Evolutionary conservation across 2,888 invertebrate species (phyloP), one percentile per base, ranked within the genome.

Genomic region (Brachycybe producta): DNA sequence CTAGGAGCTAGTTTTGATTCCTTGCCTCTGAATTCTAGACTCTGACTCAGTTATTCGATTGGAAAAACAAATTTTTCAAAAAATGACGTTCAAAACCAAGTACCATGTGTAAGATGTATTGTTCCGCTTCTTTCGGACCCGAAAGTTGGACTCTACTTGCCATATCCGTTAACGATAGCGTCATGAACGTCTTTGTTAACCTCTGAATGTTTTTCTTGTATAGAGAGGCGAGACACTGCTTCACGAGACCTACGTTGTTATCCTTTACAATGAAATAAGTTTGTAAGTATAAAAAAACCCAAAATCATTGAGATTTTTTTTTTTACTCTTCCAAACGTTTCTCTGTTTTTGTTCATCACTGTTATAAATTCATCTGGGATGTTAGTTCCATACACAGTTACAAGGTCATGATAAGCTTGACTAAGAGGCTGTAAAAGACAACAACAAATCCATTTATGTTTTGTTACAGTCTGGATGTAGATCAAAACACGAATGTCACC

Each of bases 201-300:
- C 92, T 78, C 70, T 94, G 91, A 60, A 97, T 97, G 69, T 91
- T 94, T 67, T 92, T 90, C 70, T 92, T 92, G 67, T 88, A 88
- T 67, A 92, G 77, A 55, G 87, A 87, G 57, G 81, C 80, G 44
- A 86, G 72, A 41, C 92, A 90, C 78, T 86, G 74, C 58, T 75
- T 76, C 4, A 75, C 71, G 49, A 77, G 62, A 11, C 77, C 77
- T 62, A 68, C 66, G 59, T 76, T 76, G 49, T 65, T 69, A 58
- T 77, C 76, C 71, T 66, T 54, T 44, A 47, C 62, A 52, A 52
- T 36, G 28, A 47, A 52, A 56, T 19, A 32, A 39, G 5, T 35
- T 45, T 21, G 42, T 26, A 23, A 32, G 32, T 32, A n/a, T n/a
- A n/a, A n/a, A n/a, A n/a, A n/a, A n/a, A n/a, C n/a, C n/a, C n/a